These are phyloP conservation scores for Pammene aurita DNA, from an alignment of 2,888 invertebrate species.

Conservation along the genomic window DNA sequence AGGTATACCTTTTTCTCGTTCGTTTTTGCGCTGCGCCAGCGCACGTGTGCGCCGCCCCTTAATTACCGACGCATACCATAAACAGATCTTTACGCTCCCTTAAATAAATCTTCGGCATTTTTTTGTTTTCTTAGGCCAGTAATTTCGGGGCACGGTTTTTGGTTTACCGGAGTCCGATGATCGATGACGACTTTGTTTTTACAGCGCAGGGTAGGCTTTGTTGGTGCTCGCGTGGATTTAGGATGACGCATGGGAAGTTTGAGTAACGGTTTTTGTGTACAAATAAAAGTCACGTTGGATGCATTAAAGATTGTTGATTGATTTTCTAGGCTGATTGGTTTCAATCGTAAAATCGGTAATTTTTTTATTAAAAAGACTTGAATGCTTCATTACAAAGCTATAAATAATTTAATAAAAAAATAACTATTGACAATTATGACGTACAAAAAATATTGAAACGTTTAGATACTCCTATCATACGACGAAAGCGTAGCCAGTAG, in stretches of 20 bases:
- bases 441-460: not conserved
- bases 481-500: not conserved
- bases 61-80: slow-evolving; percentile 84
- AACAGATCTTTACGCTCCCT: slow-evolving; percentile 84
- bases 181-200: slow-evolving; percentile 77
- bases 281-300: slow-evolving; percentile 20
- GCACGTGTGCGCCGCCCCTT: slow-evolving; percentile 82
- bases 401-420: no score
- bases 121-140: slow-evolving; percentile 78
- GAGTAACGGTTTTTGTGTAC: slow-evolving; percentile 41
- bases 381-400: no score
- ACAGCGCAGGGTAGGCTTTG: slow-evolving; percentile 66
- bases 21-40: slow-evolving; percentile 71
- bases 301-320: slow-evolving; percentile 10
- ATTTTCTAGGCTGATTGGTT: not conserved
- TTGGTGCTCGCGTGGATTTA: slow-evolving; percentile 55
- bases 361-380: no score
- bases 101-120: slow-evolving; percentile 81
- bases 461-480: not conserved
- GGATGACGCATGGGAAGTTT: slow-evolving; percentile 44
- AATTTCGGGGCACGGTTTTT: slow-evolving; percentile 73
- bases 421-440: no score
- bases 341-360: no score
- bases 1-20: slow-evolving; percentile 79
- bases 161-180: slow-evolving; percentile 73